Evolutionary conservation across 1,140 invertebrate genomes (phyloP), one percentile per base, ranked within the genome.

Genomic region (Papilio polytes): DNA sequence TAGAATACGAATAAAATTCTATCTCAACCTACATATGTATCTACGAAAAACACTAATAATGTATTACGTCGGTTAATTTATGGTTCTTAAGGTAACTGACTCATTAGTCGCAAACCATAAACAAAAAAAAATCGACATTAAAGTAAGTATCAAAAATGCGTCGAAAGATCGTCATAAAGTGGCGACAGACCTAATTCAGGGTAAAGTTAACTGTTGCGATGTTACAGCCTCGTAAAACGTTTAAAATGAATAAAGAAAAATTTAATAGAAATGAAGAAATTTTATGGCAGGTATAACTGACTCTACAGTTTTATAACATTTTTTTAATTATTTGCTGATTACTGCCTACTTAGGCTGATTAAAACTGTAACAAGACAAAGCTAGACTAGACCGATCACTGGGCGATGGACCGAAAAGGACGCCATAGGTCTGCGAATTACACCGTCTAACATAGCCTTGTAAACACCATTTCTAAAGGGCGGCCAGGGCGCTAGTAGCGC

Each of bases 191-290:
- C 63, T 70, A 70, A 70, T 70, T 70, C 26, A 31, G 22, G 15
- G 22, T 36, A 31, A 70, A 70, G 63, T 70, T 31, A 70, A 70
- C 63, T 70, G 63, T 70, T 70, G 10, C 63, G 63, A 6, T 36
- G 63, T 70, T 70, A 70, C 59, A 70, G 15, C 22, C 13, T 70
- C 63, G 20, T 70, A 70, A 70, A 70, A 15, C 26, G 63, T 70
- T 70, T 70, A 70, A 70, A 15, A 70, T 18, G 12, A 70, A 70
- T 70, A 31, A 70, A 31, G 26, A 15, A 70, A 70, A 31, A 56
- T 56, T 56, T 36, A 70, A 66, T 1, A 66, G 59, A 70, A 70
- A 36, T 31, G 26, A 70, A 31, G 26, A 15, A 26, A 70, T 70
- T 70, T 70, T 15, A 70, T 70, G 13, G 26, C 63, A 63, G 13